Evolutionary conservation across 1,140 invertebrate species (phyloP), one percentile per base, ranked within the genome.

Genomic region (Diachasmimorpha longicaudata): DNA sequence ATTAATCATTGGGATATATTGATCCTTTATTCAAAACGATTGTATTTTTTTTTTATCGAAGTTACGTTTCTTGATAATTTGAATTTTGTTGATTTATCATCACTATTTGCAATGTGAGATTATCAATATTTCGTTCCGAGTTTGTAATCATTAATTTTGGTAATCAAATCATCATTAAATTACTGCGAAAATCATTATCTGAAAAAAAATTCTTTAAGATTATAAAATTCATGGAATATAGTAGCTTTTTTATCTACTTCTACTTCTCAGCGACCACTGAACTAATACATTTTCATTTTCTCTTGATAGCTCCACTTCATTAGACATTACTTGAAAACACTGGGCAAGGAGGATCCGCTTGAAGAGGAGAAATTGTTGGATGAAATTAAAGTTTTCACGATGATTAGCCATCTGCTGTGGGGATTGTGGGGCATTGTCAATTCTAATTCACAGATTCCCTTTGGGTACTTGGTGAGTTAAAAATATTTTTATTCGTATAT

Each of bases 391-490:
- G 88, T 94, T 8, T 98, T 96, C 81, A 93, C 94, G 0, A 87
- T 98, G 44, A 95, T 94, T 16, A 96, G 95, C n/a, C 96, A 99
- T 85, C 93, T 99, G 21, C 94, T 98, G 80, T 99, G 97, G 98
- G 92, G 91, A 3, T 89, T 98, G 0, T 99, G 98, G 98, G 92
- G 93, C 21, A 91, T 98, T 25, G 94, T 98, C 4, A 97, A 98
- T 87, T 94, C 94, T 0, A 92, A 94, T 13, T 97, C 95, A 0
- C 92, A 95, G 81, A 99, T 99, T 84, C 93, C 96, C 42, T 99
- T 99, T 85, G 97, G 96, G 48, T 99, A 98, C 86, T 95, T 95
- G 95, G 97, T 98, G 90, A 92, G 91, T 88, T 37, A 3, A 6
- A 31, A 31, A 31, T 31, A 31, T 31, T 31, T 3, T 31, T 31